phyloP scores from a whole-genome alignment of 2,797 vertebrate genomes.

The Myotis myotis region DNA sequence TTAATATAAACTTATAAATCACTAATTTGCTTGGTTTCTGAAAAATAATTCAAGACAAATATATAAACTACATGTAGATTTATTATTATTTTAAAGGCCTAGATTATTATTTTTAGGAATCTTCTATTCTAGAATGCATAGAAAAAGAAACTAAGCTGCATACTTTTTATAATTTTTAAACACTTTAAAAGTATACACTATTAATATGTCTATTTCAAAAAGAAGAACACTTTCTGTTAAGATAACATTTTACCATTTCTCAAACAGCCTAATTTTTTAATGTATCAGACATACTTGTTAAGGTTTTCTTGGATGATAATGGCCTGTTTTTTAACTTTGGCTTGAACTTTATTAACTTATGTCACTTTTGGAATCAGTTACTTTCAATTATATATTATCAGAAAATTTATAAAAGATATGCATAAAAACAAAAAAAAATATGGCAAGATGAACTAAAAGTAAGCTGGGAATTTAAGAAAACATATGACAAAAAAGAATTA shows the following conservation, averaged over 20 bases:
- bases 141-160: neutral
- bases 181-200: neutral
- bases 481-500: neutral
- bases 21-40: neutral
- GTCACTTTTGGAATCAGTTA: neutral
- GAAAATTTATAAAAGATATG: neutral
- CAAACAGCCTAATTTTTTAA: neutral
- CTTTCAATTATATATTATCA: neutral
- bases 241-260: neutral
- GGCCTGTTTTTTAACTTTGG: neutral
- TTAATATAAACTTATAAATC: neutral
- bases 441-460: neutral
- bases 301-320: neutral
- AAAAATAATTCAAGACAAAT: neutral
- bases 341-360: neutral
- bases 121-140: neutral
- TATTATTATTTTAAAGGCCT: neutral
- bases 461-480: neutral
- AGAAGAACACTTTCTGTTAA: neutral
- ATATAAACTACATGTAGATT: neutral
- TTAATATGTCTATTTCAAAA: neutral
- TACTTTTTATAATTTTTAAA: neutral
- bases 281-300: neutral
- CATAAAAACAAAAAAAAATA: neutral
- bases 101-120: neutral